phyloP scores from a whole-genome alignment of 2,113 vertebrate genomes.

The Triplophysa siluroides region DNA sequence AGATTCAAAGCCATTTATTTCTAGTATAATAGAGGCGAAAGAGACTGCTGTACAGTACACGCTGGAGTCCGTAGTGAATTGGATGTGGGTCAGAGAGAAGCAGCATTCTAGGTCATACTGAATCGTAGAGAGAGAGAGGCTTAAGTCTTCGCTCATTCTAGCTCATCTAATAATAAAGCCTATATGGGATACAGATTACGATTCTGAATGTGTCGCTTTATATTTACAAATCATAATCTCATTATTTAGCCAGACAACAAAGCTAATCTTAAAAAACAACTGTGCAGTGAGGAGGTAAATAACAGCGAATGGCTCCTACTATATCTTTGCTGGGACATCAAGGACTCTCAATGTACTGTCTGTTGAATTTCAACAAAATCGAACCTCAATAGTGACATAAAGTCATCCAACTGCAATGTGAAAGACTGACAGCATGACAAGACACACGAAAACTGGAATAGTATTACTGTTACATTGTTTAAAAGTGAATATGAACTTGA shows the following conservation, averaged over 20 bases:
- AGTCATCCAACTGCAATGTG: too few relatives aligned
- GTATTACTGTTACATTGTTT: too few relatives aligned
- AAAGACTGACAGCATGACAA: too few relatives aligned
- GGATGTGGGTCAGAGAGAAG: slow-evolving; percentile 48
- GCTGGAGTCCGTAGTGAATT: slow-evolving; percentile 18
- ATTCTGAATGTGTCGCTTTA: slow-evolving; percentile 23
- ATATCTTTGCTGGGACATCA: too few relatives aligned
- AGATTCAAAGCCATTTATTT: slow-evolving; percentile 29
- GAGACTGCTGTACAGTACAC: slow-evolving; percentile 18
- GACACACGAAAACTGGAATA: too few relatives aligned
- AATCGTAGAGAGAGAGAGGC: slow-evolving; percentile 19
- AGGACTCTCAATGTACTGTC: too few relatives aligned
- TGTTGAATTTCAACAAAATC: too few relatives aligned
- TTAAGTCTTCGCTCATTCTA: slow-evolving; percentile 35
- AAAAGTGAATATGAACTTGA: too few relatives aligned
- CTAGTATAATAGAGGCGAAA: neutral
- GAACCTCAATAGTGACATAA: too few relatives aligned
- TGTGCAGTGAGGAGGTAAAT: slow-evolving; percentile 15
- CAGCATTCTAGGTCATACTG: slow-evolving; percentile 46
- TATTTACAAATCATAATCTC: slow-evolving; percentile 11
- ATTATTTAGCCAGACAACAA: slow-evolving; percentile 26
- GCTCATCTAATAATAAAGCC: slow-evolving; percentile 35
- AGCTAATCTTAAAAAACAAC: neutral
- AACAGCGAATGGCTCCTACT: neutral
- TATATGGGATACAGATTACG: slow-evolving; percentile 24